Evolutionary conservation across 1,140 invertebrate genomes (phyloP).

Genomic region (Globodera rostochiensis): DNA sequence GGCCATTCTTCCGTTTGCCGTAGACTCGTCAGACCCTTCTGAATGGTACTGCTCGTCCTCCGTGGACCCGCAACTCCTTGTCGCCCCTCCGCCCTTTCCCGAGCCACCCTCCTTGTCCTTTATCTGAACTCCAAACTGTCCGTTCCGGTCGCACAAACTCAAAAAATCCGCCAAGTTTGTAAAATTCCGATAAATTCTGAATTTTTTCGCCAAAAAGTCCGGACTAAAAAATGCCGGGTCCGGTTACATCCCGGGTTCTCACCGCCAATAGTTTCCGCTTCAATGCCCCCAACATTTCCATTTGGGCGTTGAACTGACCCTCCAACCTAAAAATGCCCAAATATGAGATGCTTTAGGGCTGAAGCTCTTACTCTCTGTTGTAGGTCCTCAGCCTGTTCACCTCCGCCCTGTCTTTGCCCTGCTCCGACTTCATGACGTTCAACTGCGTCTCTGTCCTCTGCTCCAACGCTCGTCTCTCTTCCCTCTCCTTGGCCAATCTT

Average conservation of each 20-base stretch:
- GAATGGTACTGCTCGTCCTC: slow-evolving; percentile 54
- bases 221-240: too few relatives aligned
- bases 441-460: slow-evolving; percentile 42
- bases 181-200: too few relatives aligned
- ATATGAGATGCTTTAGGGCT: neutral
- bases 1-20: neutral
- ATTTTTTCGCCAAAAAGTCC: too few relatives aligned
- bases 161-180: too few relatives aligned
- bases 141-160: too few relatives aligned
- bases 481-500: slow-evolving; percentile 31
- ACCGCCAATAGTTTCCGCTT: slow-evolving; percentile 53
- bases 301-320: slow-evolving; percentile 57
- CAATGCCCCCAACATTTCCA: slow-evolving; percentile 57
- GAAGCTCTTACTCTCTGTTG: slow-evolving; percentile 42
- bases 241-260: neutral
- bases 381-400: slow-evolving; percentile 49
- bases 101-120: slow-evolving; percentile 1
- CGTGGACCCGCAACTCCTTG: slow-evolving; percentile 33
- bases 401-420: slow-evolving; percentile 24
- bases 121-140: neutral
- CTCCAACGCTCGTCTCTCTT: slow-evolving; percentile 10
- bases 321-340: slow-evolving; percentile 33
- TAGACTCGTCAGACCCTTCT: slow-evolving; percentile 26
- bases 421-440: slow-evolving; percentile 10
- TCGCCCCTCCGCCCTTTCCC: slow-evolving; percentile 15